These are phyloP conservation scores for Drosophila emarginata DNA, from an alignment of 2,888 invertebrate species.

Conservation along the genomic window DNA sequence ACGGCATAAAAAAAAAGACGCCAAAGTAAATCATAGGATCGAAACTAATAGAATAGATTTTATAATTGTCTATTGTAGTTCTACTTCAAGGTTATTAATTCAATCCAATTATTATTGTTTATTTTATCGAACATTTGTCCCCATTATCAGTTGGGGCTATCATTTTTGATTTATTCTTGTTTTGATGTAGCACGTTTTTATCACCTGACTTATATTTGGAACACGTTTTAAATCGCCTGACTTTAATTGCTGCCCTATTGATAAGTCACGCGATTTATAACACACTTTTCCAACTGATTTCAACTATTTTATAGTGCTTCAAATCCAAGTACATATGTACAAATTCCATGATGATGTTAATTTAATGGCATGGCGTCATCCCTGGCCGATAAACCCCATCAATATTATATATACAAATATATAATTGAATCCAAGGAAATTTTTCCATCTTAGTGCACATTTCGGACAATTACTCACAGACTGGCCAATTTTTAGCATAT, in stretches of 20 bases:
- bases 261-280: not conserved
- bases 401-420: not conserved
- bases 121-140: too few species aligned
- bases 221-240: not conserved
- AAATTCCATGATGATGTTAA: not conserved
- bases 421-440: not conserved
- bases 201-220: not conserved
- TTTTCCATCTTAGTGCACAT: constrained; percentile 8
- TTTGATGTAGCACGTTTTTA: not conserved
- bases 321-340: not conserved
- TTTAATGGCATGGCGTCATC: constrained; percentile 1
- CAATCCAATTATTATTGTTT: too few species aligned
- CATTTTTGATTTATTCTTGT: not conserved
- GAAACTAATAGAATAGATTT: not conserved
- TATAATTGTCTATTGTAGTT: not conserved
- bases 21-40: not conserved
- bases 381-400: not conserved
- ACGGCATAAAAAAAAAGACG: not conserved
- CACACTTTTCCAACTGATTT: too few species aligned
- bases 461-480: constrained; percentile 35
- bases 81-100: not conserved
- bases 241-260: not conserved
- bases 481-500: constrained; percentile 1
- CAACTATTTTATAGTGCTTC: too few species aligned
- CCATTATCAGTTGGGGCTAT: not conserved